phyloP scores from a whole-genome alignment of 64 coral and sea anemone genomes.

The Trachythela sp. region DNA sequence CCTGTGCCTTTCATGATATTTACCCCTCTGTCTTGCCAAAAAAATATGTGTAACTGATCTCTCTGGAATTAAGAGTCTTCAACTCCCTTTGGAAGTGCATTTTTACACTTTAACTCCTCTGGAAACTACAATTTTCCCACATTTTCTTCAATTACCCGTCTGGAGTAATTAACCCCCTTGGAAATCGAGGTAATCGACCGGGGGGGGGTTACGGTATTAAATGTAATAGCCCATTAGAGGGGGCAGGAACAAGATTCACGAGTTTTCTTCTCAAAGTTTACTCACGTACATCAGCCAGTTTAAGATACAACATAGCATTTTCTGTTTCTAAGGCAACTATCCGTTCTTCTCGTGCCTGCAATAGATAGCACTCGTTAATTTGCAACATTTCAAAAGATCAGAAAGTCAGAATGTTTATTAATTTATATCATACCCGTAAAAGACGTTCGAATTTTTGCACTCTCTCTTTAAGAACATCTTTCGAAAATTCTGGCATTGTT shows the following conservation, averaged over 20 bases:
- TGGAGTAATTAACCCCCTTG: too few species aligned
- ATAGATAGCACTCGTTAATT: not conserved
- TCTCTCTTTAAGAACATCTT: conserved; percentile 70
- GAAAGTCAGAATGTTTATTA: not conserved
- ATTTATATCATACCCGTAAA: conserved; percentile 54
- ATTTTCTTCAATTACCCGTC: too few species aligned
- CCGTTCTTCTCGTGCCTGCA: conserved; percentile 89
- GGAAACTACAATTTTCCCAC: too few species aligned
- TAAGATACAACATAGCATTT: conserved; percentile 98
- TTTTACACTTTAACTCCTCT: too few species aligned
- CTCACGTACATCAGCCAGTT: conserved; percentile 77
- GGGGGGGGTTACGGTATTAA: too few species aligned
- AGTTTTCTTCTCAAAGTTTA: not conserved
- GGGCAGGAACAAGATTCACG: not conserved
- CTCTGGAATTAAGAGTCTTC: too few species aligned
- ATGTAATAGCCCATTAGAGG: too few species aligned
- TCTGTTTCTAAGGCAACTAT: conserved; percentile 95
- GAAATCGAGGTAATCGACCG: too few species aligned
- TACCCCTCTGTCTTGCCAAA: too few species aligned
- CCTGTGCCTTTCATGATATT: too few species aligned
- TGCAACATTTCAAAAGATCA: not conserved
- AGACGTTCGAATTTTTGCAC: conserved; percentile 90
- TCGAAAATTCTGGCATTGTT: conserved; percentile 69
- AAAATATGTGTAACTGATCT: too few species aligned
- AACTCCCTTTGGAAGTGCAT: too few species aligned